phyloP scores from a whole-genome alignment of 2,888 invertebrate species.

The Linyphia triangularis region DNA sequence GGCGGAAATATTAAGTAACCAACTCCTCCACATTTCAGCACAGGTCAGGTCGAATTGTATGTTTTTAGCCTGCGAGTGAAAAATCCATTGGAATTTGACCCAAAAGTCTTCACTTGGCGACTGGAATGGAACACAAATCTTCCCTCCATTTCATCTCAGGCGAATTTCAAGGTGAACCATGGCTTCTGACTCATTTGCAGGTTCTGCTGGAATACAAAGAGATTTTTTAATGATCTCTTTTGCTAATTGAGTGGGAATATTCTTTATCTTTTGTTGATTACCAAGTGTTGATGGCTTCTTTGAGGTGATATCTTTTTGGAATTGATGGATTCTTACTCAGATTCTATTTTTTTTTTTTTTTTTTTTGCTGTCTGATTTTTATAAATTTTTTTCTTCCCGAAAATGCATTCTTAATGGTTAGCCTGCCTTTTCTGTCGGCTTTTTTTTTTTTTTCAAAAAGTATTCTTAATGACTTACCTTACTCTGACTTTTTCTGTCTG shows the following conservation, averaged over 20 bases:
- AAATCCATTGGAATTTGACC: constrained; percentile 57
- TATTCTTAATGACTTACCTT: no score
- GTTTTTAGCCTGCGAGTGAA: constrained; percentile 4
- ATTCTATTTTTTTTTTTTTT: background rate
- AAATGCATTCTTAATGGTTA: background rate
- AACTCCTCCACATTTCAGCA: constrained; percentile 3
- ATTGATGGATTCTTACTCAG: constrained; percentile 15
- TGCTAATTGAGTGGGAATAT: constrained; percentile 22
- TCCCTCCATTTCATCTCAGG: constrained; percentile 8
- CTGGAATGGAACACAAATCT: background rate
- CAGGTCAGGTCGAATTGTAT: constrained; percentile 45
- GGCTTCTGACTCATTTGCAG: background rate
- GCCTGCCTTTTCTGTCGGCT: background rate
- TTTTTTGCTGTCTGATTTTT: background rate
- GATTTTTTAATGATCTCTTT: constrained; percentile 21
- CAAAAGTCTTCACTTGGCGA: background rate
- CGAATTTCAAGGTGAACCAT: constrained; percentile 12
- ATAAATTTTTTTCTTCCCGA: background rate
- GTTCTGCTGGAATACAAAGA: background rate
- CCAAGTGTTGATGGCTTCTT: constrained; percentile 1
- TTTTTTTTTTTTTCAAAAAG: background rate
- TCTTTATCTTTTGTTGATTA: constrained; percentile 11
- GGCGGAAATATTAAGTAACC: background rate
- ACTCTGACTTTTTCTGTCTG: no score
- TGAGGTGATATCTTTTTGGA: constrained; percentile 17